These are phyloP conservation scores for Euphydryas editha DNA, from an alignment of 2,888 invertebrate species.

Conservation along the genomic window DNA sequence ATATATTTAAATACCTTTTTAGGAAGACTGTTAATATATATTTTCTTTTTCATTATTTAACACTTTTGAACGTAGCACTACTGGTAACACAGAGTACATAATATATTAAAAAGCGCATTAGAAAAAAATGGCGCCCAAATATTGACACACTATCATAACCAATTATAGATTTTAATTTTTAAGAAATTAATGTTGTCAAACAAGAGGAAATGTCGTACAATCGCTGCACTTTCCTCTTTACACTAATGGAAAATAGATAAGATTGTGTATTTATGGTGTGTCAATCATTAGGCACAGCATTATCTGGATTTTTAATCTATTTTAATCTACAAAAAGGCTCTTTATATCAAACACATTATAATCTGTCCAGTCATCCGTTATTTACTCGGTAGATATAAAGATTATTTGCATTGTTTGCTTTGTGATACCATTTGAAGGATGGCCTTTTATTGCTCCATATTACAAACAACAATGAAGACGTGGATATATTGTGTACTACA, in stretches of 20 bases:
- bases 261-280: conserved; percentile 44
- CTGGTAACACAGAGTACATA: neutral
- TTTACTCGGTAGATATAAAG: conserved; percentile 53
- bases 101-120: conserved; percentile 24
- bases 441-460: conserved; percentile 1
- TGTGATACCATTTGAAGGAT: conserved; percentile 33
- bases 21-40: conserved; percentile 50
- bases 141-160: conserved; percentile 10
- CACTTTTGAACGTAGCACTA: conserved; percentile 4
- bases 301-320: conserved; percentile 58
- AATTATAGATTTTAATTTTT: neutral
- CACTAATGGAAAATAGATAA: conserved; percentile 43
- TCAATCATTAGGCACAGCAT: conserved; percentile 43
- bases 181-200: conserved; percentile 7
- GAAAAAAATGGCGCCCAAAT: conserved; percentile 13
- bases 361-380: conserved; percentile 58
- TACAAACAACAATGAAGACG: neutral
- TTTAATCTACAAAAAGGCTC: conserved; percentile 57
- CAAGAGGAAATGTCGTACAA: conserved; percentile 17
- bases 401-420: conserved; percentile 44
- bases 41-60: conserved; percentile 55
- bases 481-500: neutral
- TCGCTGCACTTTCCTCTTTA: conserved; percentile 30
- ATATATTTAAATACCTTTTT: conserved; percentile 50
- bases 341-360: conserved; percentile 61